Percentiles rank a stretch among this genome's conserved stretches.
Conservation (phyloP, 2,797 vertebrate genomes). For the Aldrovandia affinis region DNA sequence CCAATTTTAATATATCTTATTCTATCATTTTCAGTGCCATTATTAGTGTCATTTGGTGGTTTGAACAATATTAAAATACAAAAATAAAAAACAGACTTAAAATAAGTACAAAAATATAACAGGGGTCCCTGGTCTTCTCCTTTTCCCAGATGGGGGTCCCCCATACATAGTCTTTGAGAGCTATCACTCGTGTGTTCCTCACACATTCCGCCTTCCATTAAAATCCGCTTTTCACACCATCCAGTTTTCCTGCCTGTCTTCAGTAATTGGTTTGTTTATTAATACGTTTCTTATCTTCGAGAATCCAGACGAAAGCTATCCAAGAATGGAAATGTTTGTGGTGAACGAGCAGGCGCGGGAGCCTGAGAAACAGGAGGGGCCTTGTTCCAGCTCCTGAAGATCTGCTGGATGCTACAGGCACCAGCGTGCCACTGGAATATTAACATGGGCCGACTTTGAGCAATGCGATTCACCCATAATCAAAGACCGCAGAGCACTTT, state of each 20-base stretch:
- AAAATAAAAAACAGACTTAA: too few relatives aligned
- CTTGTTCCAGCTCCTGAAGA: conserved; percentile 1
- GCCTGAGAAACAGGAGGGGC: neutral
- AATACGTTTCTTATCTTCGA: conserved; percentile 22
- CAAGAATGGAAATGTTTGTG: neutral
- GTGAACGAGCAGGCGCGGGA: neutral
- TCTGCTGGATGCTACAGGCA: neutral
- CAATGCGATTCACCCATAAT: neutral
- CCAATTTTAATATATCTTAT: too few relatives aligned
- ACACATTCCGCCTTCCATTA: neutral
- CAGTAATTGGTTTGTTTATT: conserved; percentile 13
- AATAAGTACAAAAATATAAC: too few relatives aligned
- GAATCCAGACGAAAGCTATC: conserved; percentile 8
- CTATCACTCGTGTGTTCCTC: neutral
- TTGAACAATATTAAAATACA: too few relatives aligned
- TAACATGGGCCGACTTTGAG: neutral
- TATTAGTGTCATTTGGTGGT: too few relatives aligned
- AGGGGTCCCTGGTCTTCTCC: too few relatives aligned
- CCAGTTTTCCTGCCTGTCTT: too few relatives aligned
- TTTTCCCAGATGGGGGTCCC: too few relatives aligned
- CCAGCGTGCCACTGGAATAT: neutral
- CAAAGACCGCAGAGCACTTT: neutral
- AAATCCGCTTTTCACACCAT: neutral
- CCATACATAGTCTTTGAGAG: too few relatives aligned
- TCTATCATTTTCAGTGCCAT: too few relatives aligned